Evolutionary conservation across 2,797 vertebrate genomes (phyloP).

Genomic region (Lepidocolaptes lacrymiger): DNA sequence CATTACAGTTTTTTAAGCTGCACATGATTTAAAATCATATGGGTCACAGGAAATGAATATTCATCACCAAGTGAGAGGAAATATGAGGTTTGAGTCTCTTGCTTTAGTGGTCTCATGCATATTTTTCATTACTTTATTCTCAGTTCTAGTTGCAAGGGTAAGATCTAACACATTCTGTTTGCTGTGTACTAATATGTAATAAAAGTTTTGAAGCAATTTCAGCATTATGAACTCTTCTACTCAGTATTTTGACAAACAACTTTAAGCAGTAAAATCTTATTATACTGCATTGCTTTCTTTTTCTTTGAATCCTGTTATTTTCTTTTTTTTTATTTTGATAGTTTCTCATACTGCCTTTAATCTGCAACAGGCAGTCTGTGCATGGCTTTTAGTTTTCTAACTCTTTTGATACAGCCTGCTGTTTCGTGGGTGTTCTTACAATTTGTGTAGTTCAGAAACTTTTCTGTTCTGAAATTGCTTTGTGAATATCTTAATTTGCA

Average conservation of each 20-base stretch:
- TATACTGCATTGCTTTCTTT: background rate
- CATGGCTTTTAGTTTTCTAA: background rate
- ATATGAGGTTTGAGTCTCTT: background rate
- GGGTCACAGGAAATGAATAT: background rate
- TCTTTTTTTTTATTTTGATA: background rate
- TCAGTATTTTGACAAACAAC: background rate
- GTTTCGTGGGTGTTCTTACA: background rate
- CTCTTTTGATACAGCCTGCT: background rate
- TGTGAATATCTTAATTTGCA: background rate
- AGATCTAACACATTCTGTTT: background rate
- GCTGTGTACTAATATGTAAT: background rate
- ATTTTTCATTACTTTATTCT: background rate
- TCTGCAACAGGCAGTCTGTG: background rate
- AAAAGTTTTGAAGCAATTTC: background rate
- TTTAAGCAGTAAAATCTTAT: background rate
- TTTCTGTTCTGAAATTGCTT: background rate
- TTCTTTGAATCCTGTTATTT: background rate
- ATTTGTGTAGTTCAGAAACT: background rate
- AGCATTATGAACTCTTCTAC: background rate
- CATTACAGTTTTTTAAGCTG: background rate
- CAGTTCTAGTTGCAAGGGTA: background rate
- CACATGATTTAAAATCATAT: background rate
- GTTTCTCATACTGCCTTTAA: background rate
- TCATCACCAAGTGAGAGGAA: background rate
- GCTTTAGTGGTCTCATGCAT: background rate